Base-by-base conservation (phyloP, 2,113 vertebrate species). In the Solea senegalensis region DNA sequence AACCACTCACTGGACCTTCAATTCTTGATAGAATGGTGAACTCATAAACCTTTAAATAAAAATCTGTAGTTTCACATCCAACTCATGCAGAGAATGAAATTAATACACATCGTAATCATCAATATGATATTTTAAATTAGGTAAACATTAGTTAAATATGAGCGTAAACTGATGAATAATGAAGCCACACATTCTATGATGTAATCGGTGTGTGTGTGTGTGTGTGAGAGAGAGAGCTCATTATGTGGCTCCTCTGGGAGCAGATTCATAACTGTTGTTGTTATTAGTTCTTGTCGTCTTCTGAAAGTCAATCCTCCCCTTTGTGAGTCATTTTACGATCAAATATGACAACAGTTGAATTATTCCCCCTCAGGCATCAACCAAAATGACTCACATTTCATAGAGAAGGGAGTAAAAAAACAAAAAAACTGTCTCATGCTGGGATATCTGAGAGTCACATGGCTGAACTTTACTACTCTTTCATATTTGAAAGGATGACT, bases 201-300 rank as follows among this genome's bases (percentile, higher is more conserved):
- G 34, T 34, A 34, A 67, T 27, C n/a, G 9, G 49, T 10, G 12
- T n/a, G 48, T 34, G 46, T 16, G 15, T 12, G 49, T 10, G 12
- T n/a, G 48, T 34, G 46, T 16, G 15, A 46, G 39, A 16, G 7
- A n/a, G 8, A 45, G 21, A 21, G 34, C 5, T 34, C 34, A 34
- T 34, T 34, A 10, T 10, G 12, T 48, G 12, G 41, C 40, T 80
- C 52, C 40, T 40, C 56, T 54, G 60, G 65, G 69, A 76, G 40
- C 16, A 45, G 41, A 54, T 53, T 45, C 16, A 56, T 81, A 66
- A 62, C 43, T 51, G 52, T 21, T 21, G 21, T 21, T 13, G 27
- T 71, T 69, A 83, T 81, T 69, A 85, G 69, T 72, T 82, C 26
- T 67, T 62, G 69, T 77, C 21, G 69, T 76, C 45, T 66, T 70